Percentiles rank a stretch among this genome's conserved stretches.
Evolutionary conservation across 2,113 vertebrate genomes (phyloP).

Genomic region (Melanotaenia duboulayi): DNA sequence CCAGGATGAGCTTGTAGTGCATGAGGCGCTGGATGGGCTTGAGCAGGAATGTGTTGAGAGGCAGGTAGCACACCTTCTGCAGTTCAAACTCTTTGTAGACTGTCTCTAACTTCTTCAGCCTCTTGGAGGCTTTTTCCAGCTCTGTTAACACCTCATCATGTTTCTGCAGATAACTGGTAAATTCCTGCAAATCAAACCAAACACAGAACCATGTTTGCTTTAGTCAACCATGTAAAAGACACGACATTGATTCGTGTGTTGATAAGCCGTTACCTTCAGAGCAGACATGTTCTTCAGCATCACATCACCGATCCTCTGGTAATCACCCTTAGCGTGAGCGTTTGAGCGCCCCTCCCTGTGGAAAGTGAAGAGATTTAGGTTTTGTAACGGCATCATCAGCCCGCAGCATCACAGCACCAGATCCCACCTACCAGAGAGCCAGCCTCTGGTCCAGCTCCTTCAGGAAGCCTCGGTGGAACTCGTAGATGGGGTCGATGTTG

Average conservation of each 20-base stretch:
- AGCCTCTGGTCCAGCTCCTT: conserved; percentile 93
- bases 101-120: conserved; percentile 88
- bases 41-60: conserved; percentile 93
- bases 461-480: conserved; percentile 94
- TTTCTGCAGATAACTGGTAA: conserved; percentile 89
- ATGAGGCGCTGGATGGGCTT: conserved; percentile 95
- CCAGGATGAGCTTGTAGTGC: conserved; percentile 93
- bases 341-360: conserved; percentile 90
- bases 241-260: no score
- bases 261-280: conserved; percentile 85
- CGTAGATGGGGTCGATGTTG: conserved; percentile 94
- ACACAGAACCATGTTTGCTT: fast-evolving
- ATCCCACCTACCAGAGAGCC: conserved; percentile 86
- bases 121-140: conserved; percentile 89
- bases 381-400: not conserved
- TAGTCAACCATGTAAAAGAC: not conserved
- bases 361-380: conserved; percentile 4
- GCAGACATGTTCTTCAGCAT: conserved; percentile 91
- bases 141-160: conserved; percentile 89
- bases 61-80: conserved; percentile 97
- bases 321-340: conserved; percentile 83
- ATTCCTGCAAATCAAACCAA: conserved; percentile 78
- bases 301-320: conserved; percentile 91
- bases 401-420: not conserved
- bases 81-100: conserved; percentile 95